Conservation (phyloP, 2,113 vertebrate species). For the Semnornis frantzii region DNA sequence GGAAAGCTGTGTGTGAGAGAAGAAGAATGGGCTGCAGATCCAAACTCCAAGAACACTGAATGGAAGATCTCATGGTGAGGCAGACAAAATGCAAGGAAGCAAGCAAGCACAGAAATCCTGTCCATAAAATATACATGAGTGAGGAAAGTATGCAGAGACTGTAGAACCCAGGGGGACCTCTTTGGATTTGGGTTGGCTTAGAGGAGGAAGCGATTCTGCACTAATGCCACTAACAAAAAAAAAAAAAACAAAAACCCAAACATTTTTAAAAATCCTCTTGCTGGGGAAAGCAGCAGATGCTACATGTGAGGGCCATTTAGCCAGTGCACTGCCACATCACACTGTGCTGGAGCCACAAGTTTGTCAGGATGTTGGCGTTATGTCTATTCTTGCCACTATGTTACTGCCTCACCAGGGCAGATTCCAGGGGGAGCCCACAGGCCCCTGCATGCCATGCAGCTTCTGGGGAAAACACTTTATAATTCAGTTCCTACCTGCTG, state of each 20-base stretch:
- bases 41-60: background rate
- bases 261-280: background rate
- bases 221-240: background rate
- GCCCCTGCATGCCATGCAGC: fast-evolving
- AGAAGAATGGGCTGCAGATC: background rate
- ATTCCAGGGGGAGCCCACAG: background rate
- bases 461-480: background rate
- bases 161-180: background rate
- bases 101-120: background rate
- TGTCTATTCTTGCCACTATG: background rate
- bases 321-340: background rate
- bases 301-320: background rate
- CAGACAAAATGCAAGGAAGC: background rate
- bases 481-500: background rate
- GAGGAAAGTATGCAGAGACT: background rate
- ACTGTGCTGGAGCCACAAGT: background rate
- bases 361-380: background rate
- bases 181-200: background rate
- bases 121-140: background rate
- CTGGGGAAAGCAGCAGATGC: background rate
- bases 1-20: background rate
- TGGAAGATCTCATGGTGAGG: background rate
- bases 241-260: background rate
- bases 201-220: background rate
- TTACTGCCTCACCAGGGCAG: background rate